Percentiles rank a stretch among this genome's conserved stretches.
These are phyloP conservation scores for Ostrea edulis DNA, from an alignment of 1,140 invertebrate genomes.

Conservation along the genomic window DNA sequence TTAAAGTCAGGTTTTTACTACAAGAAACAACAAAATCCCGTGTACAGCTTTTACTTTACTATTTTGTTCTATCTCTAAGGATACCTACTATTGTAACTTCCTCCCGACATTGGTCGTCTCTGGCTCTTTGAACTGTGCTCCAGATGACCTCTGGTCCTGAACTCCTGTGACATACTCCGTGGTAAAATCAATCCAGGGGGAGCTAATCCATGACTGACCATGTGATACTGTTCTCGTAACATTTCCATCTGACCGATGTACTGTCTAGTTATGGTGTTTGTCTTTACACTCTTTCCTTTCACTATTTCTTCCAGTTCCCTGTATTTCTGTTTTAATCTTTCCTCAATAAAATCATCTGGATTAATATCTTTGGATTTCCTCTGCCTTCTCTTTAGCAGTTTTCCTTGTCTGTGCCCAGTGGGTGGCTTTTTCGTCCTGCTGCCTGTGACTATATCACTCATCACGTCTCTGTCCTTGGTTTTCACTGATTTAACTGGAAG, in stretches of 20 bases:
- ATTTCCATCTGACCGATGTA: slow-evolving; percentile 58
- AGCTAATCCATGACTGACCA: slow-evolving; percentile 60
- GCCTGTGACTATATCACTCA: slow-evolving; percentile 47
- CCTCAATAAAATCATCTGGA: slow-evolving; percentile 55
- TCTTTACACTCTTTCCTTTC: slow-evolving; percentile 2
- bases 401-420: slow-evolving; percentile 29
- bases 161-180: slow-evolving; percentile 43
- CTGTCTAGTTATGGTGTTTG: slow-evolving; percentile 50
- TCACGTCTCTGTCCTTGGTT: slow-evolving; percentile 16
- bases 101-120: slow-evolving; percentile 39
- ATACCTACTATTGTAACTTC: slow-evolving; percentile 46
- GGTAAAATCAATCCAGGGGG: slow-evolving; percentile 57
- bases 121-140: background rate
- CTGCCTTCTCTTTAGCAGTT: slow-evolving; percentile 46
- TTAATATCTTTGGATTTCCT: slow-evolving; percentile 52
- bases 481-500: slow-evolving; percentile 41
- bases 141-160: slow-evolving; percentile 24
- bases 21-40: too few species aligned
- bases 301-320: slow-evolving; percentile 55
- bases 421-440: slow-evolving; percentile 39
- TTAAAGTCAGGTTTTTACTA: too few species aligned
- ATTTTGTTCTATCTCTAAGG: background rate
- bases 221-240: slow-evolving; percentile 54
- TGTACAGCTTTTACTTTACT: too few species aligned
- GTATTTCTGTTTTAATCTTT: slow-evolving; percentile 59